Evolutionary conservation across 2,113 vertebrate species (phyloP).

Genomic region (Pipa parva): DNA sequence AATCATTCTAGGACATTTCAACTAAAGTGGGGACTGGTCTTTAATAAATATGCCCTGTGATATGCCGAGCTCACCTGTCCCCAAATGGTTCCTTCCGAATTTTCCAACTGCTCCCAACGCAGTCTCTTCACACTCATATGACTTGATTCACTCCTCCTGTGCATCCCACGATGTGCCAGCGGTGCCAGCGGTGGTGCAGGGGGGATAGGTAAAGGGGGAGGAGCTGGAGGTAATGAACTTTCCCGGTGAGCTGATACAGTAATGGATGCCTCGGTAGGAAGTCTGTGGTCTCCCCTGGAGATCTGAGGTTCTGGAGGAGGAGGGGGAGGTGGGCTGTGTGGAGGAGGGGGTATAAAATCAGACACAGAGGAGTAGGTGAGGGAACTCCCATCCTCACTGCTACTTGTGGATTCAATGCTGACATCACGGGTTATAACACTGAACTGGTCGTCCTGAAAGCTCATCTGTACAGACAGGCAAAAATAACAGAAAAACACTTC

Average conservation of each 20-base stretch:
- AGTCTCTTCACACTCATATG: conserved; percentile 96
- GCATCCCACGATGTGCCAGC: conserved; percentile 64
- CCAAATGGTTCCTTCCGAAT: conserved; percentile 97
- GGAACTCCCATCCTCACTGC: conserved; percentile 88
- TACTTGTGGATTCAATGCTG: conserved; percentile 85
- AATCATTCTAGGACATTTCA: no score
- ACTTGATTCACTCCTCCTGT: conserved; percentile 79
- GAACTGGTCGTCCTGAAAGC: conserved; percentile 87
- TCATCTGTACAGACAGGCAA: conserved; percentile 74
- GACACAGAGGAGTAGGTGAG: conserved; percentile 85
- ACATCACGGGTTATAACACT: conserved; percentile 69
- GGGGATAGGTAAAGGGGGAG: conserved; percentile 40
- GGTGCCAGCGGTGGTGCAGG: conserved; percentile 55
- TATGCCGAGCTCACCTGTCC: conserved; percentile 73
- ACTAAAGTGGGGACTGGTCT: no score
- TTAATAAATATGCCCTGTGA: no score
- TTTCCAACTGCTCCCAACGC: conserved; percentile 97
- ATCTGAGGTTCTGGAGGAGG: conserved; percentile 78
- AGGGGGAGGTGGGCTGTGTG: conserved; percentile 73
- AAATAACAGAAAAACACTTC: no score
- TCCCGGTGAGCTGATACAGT: conserved; percentile 53
- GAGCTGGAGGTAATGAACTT: conserved; percentile 61
- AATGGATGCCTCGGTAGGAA: conserved; percentile 57
- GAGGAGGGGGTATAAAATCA: conserved; percentile 80
- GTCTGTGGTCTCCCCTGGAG: conserved; percentile 55